phyloP scores from a whole-genome alignment of 2,797 vertebrate species.

The Rhincodon typus region DNA sequence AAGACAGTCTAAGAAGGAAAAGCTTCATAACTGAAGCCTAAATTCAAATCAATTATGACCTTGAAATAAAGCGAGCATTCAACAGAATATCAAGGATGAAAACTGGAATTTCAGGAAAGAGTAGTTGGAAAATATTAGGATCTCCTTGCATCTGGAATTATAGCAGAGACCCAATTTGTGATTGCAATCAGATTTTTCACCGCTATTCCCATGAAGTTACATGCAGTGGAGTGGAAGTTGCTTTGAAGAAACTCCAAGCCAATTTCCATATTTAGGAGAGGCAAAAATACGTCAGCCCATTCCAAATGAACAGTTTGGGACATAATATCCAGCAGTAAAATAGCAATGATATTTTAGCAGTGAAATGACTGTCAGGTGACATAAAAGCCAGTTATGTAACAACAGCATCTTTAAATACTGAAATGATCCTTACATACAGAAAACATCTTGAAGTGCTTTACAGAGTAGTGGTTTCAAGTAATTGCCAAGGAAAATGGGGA shows the following conservation, averaged over 20 bases:
- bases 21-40: not conserved
- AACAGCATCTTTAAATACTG: not conserved
- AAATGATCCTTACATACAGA: not conserved
- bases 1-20: not conserved
- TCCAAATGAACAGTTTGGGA: not conserved
- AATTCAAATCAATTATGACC: not conserved
- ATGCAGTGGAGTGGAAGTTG: not conserved
- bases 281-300: not conserved
- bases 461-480: not conserved
- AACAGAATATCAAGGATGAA: not conserved
- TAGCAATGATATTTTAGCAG: not conserved
- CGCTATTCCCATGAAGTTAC: not conserved
- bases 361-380: not conserved
- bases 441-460: constrained; percentile 8
- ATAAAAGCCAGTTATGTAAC: not conserved
- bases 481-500: not conserved
- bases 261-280: not conserved
- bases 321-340: not conserved
- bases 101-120: not conserved
- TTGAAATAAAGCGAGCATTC: not conserved
- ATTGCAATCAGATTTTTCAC: not conserved
- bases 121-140: not conserved
- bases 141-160: not conserved
- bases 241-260: not conserved
- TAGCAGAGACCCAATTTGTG: not conserved